Conservation (phyloP, 2,888 invertebrate genomes). For the Ectemnius cavifrons region DNA sequence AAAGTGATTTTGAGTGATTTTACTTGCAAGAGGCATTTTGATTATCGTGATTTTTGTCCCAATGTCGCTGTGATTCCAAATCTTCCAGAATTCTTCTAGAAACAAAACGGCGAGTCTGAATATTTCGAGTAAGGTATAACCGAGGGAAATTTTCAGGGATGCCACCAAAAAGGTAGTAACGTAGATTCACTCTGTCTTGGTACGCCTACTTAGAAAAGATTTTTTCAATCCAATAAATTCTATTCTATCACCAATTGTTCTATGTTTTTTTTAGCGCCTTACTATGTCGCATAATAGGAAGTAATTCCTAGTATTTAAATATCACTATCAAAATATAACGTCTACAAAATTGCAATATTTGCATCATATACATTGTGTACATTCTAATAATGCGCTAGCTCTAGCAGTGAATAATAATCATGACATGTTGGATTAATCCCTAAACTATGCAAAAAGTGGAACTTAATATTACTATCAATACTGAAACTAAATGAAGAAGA, state of each 20-base stretch:
- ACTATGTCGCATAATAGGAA: slow-evolving; percentile 5
- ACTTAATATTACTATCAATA: too few relatives aligned
- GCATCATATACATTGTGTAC: too few relatives aligned
- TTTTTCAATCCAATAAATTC: too few relatives aligned
- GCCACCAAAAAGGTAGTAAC: slow-evolving; percentile 29
- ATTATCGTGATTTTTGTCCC: slow-evolving; percentile 42
- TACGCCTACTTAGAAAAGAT: too few relatives aligned
- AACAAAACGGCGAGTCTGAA: slow-evolving; percentile 42
- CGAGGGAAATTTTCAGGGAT: slow-evolving; percentile 12
- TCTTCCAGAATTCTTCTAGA: slow-evolving; percentile 54
- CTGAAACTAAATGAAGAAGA: not conserved
- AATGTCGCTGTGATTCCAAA: slow-evolving; percentile 42
- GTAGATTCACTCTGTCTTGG: not conserved
- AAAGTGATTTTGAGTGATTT: slow-evolving; percentile 35
- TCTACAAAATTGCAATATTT: too few relatives aligned
- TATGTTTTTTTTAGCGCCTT: slow-evolving; percentile 10
- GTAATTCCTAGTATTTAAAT: slow-evolving; percentile 1
- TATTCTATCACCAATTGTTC: slow-evolving; percentile 1
- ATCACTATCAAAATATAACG: too few relatives aligned
- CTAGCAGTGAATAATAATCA: too few relatives aligned
- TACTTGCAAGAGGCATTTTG: slow-evolving; percentile 45
- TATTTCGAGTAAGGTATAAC: slow-evolving; percentile 14
- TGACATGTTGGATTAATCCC: too few relatives aligned
- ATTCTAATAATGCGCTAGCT: too few relatives aligned
- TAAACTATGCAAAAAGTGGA: too few relatives aligned